Percentiles rank a stretch among this genome's conserved stretches.
These are phyloP conservation scores for Lasioglossum zephyrum DNA, from an alignment of 2,888 invertebrate species.

Conservation along the genomic window DNA sequence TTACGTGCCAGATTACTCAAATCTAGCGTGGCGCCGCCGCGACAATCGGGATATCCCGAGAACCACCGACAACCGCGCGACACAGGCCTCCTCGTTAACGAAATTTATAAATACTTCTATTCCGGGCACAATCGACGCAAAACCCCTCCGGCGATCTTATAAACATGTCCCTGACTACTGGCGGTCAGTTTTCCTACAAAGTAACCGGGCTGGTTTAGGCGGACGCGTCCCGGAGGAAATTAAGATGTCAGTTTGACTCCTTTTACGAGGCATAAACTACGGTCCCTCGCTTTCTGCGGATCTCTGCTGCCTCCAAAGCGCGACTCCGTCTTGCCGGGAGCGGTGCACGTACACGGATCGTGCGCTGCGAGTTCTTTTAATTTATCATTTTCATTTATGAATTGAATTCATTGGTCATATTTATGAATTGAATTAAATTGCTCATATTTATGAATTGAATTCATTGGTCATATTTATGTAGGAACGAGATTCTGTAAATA, in stretches of 20 bases:
- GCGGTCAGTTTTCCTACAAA: not conserved
- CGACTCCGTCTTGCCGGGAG: not conserved
- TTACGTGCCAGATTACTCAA: constrained; percentile 48
- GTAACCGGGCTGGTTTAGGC: not conserved
- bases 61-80: not conserved
- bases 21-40: constrained; percentile 42
- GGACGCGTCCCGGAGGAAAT: not conserved
- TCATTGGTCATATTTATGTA: too few relatives aligned
- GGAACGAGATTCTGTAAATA: too few relatives aligned
- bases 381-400: too few relatives aligned
- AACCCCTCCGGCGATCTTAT: not conserved
- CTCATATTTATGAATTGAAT: too few relatives aligned
- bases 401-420: too few relatives aligned
- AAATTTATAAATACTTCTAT: constrained; percentile 6
- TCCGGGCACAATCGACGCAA: not conserved
- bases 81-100: not conserved
- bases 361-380: too few relatives aligned
- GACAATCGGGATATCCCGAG: constrained; percentile 16
- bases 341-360: not conserved
- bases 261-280: not conserved
- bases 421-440: too few relatives aligned
- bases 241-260: not conserved
- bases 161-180: not conserved
- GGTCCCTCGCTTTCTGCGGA: not conserved
- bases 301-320: not conserved